Evolutionary conservation across 2,113 vertebrate species (phyloP).

Genomic region (Sylvilagus bachmani): DNA sequence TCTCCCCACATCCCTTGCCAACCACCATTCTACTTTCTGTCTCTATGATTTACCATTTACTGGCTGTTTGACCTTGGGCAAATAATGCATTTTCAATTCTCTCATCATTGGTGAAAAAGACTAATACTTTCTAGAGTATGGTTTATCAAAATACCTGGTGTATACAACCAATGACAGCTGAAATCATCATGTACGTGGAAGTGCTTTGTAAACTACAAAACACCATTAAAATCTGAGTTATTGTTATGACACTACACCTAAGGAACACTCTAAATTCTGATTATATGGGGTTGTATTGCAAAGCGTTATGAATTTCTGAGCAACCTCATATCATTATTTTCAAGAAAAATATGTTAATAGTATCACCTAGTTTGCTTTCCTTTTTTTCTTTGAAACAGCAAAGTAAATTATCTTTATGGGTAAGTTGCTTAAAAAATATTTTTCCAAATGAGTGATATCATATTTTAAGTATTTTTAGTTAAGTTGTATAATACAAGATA

Average conservation of each 20-base stretch:
- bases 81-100: conserved; percentile 31
- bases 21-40: neutral
- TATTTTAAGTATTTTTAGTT: conserved; percentile 40
- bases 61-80: conserved; percentile 19
- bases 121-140: neutral
- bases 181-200: neutral
- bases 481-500: neutral
- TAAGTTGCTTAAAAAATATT: conserved; percentile 6
- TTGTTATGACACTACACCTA: neutral
- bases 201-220: conserved; percentile 41
- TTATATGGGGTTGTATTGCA: neutral
- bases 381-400: conserved; percentile 16
- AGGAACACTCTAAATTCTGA: neutral
- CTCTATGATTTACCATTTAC: neutral
- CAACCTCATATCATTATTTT: conserved; percentile 31
- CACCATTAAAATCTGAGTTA: conserved; percentile 16
- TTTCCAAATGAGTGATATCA: conserved; percentile 23
- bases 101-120: neutral
- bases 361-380: neutral
- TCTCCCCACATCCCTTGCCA: neutral
- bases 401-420: neutral
- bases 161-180: neutral
- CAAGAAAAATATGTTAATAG: conserved; percentile 42
- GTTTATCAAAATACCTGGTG: conserved; percentile 45
- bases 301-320: conserved; percentile 28